phyloP scores from a whole-genome alignment of 2,888 invertebrate genomes.

The Patella ulyssiponensis region DNA sequence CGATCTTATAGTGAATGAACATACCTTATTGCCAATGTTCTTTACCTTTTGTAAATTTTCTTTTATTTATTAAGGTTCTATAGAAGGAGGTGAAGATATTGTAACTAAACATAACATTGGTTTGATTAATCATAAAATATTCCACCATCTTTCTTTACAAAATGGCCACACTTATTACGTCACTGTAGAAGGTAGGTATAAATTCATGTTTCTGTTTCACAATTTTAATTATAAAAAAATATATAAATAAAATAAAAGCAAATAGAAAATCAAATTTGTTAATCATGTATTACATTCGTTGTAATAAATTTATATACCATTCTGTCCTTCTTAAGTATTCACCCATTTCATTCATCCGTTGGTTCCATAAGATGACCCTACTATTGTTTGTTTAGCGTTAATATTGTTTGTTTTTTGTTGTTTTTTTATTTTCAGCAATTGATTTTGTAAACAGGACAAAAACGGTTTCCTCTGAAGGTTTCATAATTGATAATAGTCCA shows the following conservation, averaged over 20 bases:
- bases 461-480: conserved; percentile 17
- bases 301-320: neutral
- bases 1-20: too few relatives aligned
- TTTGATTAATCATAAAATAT: neutral
- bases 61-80: conserved; percentile 36
- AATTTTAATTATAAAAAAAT: too few relatives aligned
- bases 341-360: too few relatives aligned
- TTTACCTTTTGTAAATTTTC: conserved; percentile 2
- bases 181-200: neutral
- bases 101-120: conserved; percentile 26
- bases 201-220: too few relatives aligned
- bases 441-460: conserved; percentile 22
- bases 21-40: too few relatives aligned
- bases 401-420: neutral
- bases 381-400: neutral
- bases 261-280: too few relatives aligned
- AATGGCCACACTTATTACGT: neutral
- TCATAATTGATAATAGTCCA: conserved; percentile 12
- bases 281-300: neutral
- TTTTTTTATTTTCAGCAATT: conserved; percentile 11
- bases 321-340: too few relatives aligned
- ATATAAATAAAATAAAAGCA: too few relatives aligned
- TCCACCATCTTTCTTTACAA: neutral
- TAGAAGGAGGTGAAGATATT: conserved; percentile 44
- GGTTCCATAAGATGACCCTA: too few relatives aligned